phyloP scores from a whole-genome alignment of 2,888 invertebrate species.

The Halocaridina rubra region DNA sequence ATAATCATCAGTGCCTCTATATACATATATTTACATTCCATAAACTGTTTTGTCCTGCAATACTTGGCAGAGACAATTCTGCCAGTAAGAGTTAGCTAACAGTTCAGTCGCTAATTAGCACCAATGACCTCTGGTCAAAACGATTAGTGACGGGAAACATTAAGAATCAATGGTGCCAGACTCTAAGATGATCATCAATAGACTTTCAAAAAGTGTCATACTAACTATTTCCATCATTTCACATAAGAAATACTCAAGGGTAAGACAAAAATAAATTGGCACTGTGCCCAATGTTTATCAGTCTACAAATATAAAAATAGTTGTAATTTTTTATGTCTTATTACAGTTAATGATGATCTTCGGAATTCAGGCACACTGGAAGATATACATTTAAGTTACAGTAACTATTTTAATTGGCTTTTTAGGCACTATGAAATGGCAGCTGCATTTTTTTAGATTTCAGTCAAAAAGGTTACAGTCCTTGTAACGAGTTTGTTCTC shows the following conservation, averaged over 20 bases:
- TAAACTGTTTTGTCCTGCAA: background rate
- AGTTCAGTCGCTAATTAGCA: slow-evolving; percentile 30
- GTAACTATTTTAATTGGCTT: slow-evolving; percentile 35
- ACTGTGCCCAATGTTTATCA: slow-evolving; percentile 48
- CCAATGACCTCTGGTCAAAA: slow-evolving; percentile 23
- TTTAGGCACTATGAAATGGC: slow-evolving; percentile 56
- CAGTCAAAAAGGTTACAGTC: too few relatives aligned
- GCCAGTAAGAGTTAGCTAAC: slow-evolving; percentile 13
- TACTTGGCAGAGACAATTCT: slow-evolving; percentile 10
- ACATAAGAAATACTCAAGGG: background rate
- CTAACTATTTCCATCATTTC: too few relatives aligned
- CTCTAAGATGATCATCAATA: background rate
- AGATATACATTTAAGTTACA: slow-evolving; percentile 44
- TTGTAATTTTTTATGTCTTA: background rate
- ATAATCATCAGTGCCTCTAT: slow-evolving; percentile 19
- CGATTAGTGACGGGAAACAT: too few relatives aligned
- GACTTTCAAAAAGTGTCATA: background rate
- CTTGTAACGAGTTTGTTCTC: too few relatives aligned
- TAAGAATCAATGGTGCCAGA: too few relatives aligned
- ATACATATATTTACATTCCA: slow-evolving; percentile 22
- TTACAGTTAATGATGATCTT: slow-evolving; percentile 38
- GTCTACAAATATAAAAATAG: slow-evolving; percentile 16
- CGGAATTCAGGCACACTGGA: slow-evolving; percentile 55
- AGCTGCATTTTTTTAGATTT: slow-evolving; percentile 23
- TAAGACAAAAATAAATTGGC: slow-evolving; percentile 40